Evolutionary conservation across 2,888 invertebrate species (phyloP).

Genomic region (Hemithea aestivaria): DNA sequence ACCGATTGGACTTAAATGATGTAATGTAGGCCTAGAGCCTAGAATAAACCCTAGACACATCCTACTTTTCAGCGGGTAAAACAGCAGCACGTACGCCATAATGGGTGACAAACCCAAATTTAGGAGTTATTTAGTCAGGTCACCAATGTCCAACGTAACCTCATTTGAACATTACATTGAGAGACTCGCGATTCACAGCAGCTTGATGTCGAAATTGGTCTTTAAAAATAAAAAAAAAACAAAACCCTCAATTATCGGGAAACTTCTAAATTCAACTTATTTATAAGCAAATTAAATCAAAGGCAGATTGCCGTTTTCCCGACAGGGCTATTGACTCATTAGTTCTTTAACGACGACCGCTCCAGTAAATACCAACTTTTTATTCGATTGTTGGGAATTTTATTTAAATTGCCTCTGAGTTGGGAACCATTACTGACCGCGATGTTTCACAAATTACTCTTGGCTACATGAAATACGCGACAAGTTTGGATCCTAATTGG

Average conservation of each 20-base stretch:
- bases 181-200: too few species aligned
- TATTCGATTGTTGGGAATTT: constrained; percentile 42
- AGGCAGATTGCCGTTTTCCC: constrained; percentile 29
- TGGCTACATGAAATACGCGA: constrained; percentile 53
- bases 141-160: too few species aligned
- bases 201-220: too few species aligned
- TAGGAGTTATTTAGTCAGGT: too few species aligned
- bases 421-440: constrained; percentile 41
- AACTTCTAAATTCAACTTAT: constrained; percentile 4
- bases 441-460: constrained; percentile 50
- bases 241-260: constrained; percentile 15
- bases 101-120: too few species aligned
- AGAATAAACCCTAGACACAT: too few species aligned
- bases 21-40: too few species aligned
- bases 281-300: constrained; percentile 28
- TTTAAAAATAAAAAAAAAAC: too few species aligned
- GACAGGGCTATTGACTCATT: constrained; percentile 22
- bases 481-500: constrained; percentile 58
- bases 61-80: too few species aligned
- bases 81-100: too few species aligned
- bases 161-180: too few species aligned
- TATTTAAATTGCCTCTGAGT: constrained; percentile 47
- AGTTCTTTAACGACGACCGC: constrained; percentile 25
- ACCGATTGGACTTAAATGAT: too few species aligned
- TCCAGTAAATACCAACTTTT: constrained; percentile 40